Conservation (phyloP, 2,797 vertebrate genomes). For the Knipowitschia caucasica region DNA sequence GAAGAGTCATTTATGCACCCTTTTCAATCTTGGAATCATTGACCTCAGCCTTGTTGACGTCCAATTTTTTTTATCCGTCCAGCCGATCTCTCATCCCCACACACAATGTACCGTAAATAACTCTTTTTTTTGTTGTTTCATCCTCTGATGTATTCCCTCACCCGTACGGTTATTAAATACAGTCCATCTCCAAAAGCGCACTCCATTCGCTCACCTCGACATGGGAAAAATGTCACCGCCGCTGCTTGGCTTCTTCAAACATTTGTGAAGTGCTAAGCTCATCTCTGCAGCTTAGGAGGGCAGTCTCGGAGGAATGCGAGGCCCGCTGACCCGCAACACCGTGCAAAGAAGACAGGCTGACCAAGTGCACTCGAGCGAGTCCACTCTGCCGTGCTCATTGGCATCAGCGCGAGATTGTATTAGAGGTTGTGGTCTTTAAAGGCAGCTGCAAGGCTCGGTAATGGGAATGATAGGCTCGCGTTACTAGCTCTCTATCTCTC, state of each 20-base stretch:
- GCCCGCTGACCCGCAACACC: slow-evolving; percentile 60
- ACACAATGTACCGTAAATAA: not conserved
- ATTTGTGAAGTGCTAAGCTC: slow-evolving; percentile 73
- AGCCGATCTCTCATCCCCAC: slow-evolving; percentile 22
- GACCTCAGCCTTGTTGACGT: slow-evolving; percentile 38
- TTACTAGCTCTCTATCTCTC: slow-evolving; percentile 27
- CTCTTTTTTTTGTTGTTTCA: slow-evolving; percentile 7
- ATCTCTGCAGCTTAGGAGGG: slow-evolving; percentile 61
- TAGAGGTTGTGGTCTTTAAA: slow-evolving; percentile 60
- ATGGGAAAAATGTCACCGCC: slow-evolving; percentile 67
- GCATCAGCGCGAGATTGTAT: slow-evolving; percentile 60
- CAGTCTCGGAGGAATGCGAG: slow-evolving; percentile 55
- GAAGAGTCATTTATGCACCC: slow-evolving; percentile 43
- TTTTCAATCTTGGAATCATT: slow-evolving; percentile 37
- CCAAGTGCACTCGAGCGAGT: slow-evolving; percentile 57
- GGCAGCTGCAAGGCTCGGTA: slow-evolving; percentile 43
- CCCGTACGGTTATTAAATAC: slow-evolving; percentile 44
- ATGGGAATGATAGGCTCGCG: slow-evolving; percentile 45
- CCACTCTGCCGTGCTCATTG: slow-evolving; percentile 52
- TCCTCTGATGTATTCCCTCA: slow-evolving; percentile 29
- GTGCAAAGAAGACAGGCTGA: slow-evolving; percentile 44
- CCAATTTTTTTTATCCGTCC: slow-evolving; percentile 33
- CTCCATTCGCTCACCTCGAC: slow-evolving; percentile 45
- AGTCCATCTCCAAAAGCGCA: slow-evolving; percentile 44
- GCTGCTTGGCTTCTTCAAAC: slow-evolving; percentile 70